Evolutionary conservation across 2,113 vertebrate species (phyloP).

Genomic region (Sus scrofa): T2T-Sscrofa CM000818.6:1573001-1573500

Average conservation of each 20-base stretch:
- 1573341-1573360: too few species aligned
- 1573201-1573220: not conserved
- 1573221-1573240: not conserved
- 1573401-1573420: too few species aligned
- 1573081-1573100: not conserved
- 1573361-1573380: not conserved
- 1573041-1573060: not conserved
- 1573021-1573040: not conserved
- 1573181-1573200: not conserved
- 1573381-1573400: too few species aligned
- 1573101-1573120: not conserved
- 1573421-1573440: not conserved
- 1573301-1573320: too few species aligned
- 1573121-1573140: not conserved
- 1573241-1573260: not conserved
- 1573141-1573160: not conserved
- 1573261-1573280: not conserved
- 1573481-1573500: not conserved
- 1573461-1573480: not conserved
- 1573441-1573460: not conserved
- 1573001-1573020: not conserved
- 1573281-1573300: rapidly evolving
- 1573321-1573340: not conserved
- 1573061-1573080: not conserved
- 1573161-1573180: not conserved